Percentiles rank a stretch among this genome's conserved stretches.
phyloP scores from a whole-genome alignment of 2,797 vertebrate species.

The Apogon talboti region DNA sequence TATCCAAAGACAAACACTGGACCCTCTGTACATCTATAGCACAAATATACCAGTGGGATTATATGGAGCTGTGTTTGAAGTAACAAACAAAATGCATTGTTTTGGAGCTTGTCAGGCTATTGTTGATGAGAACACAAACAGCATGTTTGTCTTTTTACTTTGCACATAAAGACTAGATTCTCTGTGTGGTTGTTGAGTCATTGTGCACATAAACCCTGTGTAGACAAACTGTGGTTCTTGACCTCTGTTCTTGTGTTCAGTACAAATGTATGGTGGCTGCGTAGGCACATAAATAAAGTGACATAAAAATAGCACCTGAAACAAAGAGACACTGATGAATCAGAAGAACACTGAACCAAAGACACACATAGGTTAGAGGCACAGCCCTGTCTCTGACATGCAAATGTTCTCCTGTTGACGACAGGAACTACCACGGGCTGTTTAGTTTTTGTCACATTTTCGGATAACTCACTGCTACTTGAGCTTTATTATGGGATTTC shows the following conservation, averaged over 20 bases:
- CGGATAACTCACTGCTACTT: not conserved
- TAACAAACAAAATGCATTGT: not conserved
- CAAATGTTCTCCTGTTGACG: not conserved
- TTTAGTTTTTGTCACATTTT: slow-evolving; percentile 10
- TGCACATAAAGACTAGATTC: slow-evolving; percentile 4
- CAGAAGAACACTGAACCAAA: slow-evolving; percentile 7
- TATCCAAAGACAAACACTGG: too few species aligned
- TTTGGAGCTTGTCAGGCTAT: not conserved
- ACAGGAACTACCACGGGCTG: not conserved
- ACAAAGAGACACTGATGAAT: slow-evolving; percentile 11
- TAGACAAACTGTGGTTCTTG: slow-evolving; percentile 31
- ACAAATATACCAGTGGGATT: not conserved
- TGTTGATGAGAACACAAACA: slow-evolving; percentile 4
- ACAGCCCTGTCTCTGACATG: not conserved
- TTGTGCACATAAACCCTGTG: slow-evolving; percentile 2
- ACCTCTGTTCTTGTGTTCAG: slow-evolving; percentile 13
- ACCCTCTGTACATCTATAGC: too few species aligned
- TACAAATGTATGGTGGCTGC: slow-evolving; percentile 6
- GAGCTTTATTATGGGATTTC: not conserved
- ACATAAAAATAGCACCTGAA: slow-evolving; percentile 12
- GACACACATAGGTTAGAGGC: not conserved
- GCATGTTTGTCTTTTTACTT: slow-evolving; percentile 18
- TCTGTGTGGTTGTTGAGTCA: slow-evolving; percentile 2
- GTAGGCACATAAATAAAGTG: slow-evolving; percentile 22
- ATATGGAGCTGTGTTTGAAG: not conserved